Base-by-base conservation (phyloP, 1,140 invertebrate genomes). In the Pogonomyrmex californicus region DNA sequence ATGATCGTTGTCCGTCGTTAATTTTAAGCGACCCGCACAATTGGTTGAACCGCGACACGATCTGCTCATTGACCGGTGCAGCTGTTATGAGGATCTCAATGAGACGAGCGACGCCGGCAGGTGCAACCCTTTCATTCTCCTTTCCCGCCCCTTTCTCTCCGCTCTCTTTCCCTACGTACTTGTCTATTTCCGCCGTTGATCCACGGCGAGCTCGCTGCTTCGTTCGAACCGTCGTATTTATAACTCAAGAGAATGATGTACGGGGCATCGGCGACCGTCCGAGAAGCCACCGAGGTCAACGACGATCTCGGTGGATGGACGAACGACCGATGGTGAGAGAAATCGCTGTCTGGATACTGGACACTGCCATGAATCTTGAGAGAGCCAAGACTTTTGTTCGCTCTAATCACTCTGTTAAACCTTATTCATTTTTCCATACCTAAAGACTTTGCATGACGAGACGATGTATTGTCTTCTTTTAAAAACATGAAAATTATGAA, bases 21-120 rank as follows among this genome's bases (percentile, higher is more conserved):
- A 94, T 94, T 94, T 90, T 86, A 89, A 78, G 86, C 51, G 58
- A 81, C 38, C 66, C 78, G 3, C 88, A 93, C 93, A 93, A 94
- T 94, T 93, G 93, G 93, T 90, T 71, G 73, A 73, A 73, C 56
- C 85, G 33, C 58, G 68, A 56, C 65, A 65, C 77, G 86, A 92
- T 90, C 87, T 92, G 63, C 87, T 89, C 93, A 94, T 94, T 94
- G 92, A 94, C 92, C 92, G 93, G 41, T 86, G 91, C 93, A 94
- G 92, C 93, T 94, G 93, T 93, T 92, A 85, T 65, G 90, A 92
- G 89, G 87, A 92, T 92, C 93, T 93, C 93, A 94, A 94, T 93
- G 93, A 91, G 91, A 90, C 88, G 93, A 94, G 92, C 91, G 93
- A 92, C 93, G 76, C 36, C 63, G 86, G 86, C 93, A 94, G 93